These are phyloP conservation scores for Tamandua tetradactyla DNA, from an alignment of 2,797 vertebrate genomes.

Conservation along the genomic window DNA sequence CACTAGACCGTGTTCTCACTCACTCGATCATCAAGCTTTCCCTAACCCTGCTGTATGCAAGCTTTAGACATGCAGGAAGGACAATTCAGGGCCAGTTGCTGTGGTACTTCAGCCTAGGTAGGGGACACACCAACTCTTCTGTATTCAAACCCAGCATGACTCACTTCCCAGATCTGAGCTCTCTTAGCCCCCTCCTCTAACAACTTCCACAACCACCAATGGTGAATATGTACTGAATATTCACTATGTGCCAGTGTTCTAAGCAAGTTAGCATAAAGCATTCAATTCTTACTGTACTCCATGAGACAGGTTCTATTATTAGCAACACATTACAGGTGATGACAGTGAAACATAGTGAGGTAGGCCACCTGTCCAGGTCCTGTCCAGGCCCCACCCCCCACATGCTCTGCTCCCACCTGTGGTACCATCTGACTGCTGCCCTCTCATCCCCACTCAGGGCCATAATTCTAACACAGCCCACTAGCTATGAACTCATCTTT, in stretches of 20 bases:
- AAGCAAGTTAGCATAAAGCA: not conserved
- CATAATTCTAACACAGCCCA: not conserved
- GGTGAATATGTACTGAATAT: not conserved
- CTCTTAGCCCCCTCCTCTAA: not conserved
- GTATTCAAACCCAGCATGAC: not conserved
- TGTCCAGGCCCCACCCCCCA: not conserved
- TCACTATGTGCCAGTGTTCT: not conserved
- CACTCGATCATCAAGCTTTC: not conserved
- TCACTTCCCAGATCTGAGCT: not conserved
- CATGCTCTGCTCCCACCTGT: not conserved
- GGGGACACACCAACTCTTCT: not conserved
- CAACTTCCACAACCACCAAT: not conserved
- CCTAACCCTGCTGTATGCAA: not conserved
- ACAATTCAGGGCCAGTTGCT: not conserved
- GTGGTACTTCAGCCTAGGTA: not conserved
- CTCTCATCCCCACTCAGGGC: not conserved
- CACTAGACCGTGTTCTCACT: not conserved
- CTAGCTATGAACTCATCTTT: not conserved
- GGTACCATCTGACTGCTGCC: not conserved
- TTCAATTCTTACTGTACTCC: not conserved
- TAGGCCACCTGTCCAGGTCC: not conserved
- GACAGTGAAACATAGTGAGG: not conserved
- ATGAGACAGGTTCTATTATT: not conserved
- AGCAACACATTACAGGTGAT: not conserved
- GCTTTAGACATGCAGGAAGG: not conserved